Evolutionary conservation across 2,113 vertebrate genomes (phyloP), one percentile per base, ranked within the genome.

Genomic region (Caloenas nicobarica): DNA sequence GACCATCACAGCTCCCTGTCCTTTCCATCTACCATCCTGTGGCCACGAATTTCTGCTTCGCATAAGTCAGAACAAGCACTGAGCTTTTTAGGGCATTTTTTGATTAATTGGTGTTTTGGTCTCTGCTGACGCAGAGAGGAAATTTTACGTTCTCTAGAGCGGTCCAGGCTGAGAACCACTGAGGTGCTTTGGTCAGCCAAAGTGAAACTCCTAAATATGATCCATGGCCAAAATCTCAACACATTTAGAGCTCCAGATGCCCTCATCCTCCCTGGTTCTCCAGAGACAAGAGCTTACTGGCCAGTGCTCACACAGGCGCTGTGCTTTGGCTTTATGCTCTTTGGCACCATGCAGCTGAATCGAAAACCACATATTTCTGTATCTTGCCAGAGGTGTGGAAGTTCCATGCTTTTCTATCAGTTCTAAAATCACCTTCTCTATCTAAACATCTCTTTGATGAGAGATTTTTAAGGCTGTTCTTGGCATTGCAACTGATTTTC

Each of bases 41-140:
- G 74, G 38, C 29, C 44, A 48, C 26, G 31, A 1, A 33, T 92
- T 89, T 51, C 26, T 56, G 2, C 21, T 88, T 65, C 26, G 10
- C 5, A 0, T 4, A 7, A 79, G 16, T 42, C 57, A 50, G 64
- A 90, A 38, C n/a, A 82, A 82, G n/a, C 0, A 0, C 61, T 71
- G 25, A 62, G 53, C 33, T 80, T 44, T 48, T 60, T 21, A 48
- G 80, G 62, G 62, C 23, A 13, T 86, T 92, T 61, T 83, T 56
- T 72, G 44, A 66, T 86, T 80, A 48, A 86, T 65, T 88, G 68
- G 6, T 88, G 38, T 87, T 80, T 76, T 38, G 44, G 25, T 88
- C 62, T 82, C 38, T 86, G 57, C 82, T 93, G 88, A 79, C 74
- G 29, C 23, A 34, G 26, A 5, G 21, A 34, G 31, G 68, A 28